These are phyloP conservation scores for Maniola hyperantus DNA, from an alignment of 2,888 invertebrate genomes.

Conservation along the genomic window DNA sequence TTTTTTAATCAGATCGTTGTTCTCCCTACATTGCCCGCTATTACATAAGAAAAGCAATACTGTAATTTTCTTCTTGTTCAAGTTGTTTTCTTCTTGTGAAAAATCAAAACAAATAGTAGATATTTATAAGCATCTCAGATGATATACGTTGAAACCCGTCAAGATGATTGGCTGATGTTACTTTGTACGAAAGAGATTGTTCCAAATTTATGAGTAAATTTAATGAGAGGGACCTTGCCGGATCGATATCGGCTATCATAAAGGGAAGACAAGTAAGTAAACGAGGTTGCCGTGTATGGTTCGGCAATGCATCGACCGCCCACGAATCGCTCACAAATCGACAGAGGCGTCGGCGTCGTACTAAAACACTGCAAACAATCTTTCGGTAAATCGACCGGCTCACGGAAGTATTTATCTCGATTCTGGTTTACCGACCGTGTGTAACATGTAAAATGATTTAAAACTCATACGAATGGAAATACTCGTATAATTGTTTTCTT, in stretches of 20 bases:
- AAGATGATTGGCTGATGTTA: slow-evolving; percentile 27
- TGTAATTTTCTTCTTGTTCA: background rate
- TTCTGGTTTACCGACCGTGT: slow-evolving; percentile 44
- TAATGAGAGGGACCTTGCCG: slow-evolving; percentile 64
- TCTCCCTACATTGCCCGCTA: too few species aligned
- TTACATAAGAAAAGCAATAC: too few species aligned
- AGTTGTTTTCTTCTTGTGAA: background rate
- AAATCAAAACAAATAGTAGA: slow-evolving; percentile 26
- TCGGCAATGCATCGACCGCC: slow-evolving; percentile 77
- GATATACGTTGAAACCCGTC: slow-evolving; percentile 38
- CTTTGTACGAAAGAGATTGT: slow-evolving; percentile 42
- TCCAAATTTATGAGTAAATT: slow-evolving; percentile 53
- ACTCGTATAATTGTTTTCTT: slow-evolving; percentile 32
- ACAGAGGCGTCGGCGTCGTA: slow-evolving; percentile 72
- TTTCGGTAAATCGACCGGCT: slow-evolving; percentile 67
- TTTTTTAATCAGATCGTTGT: background rate
- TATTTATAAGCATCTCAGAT: background rate
- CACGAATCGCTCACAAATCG: slow-evolving; percentile 66
- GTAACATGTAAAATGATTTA: slow-evolving; percentile 54
- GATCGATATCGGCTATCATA: slow-evolving; percentile 65
- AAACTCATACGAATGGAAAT: slow-evolving; percentile 38
- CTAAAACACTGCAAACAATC: slow-evolving; percentile 69
- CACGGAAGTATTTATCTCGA: slow-evolving; percentile 71
- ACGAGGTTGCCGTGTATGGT: slow-evolving; percentile 72
- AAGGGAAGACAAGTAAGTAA: slow-evolving; percentile 77